Conservation (phyloP, 2,888 invertebrate species). For the Drosophila histrio region DNA sequence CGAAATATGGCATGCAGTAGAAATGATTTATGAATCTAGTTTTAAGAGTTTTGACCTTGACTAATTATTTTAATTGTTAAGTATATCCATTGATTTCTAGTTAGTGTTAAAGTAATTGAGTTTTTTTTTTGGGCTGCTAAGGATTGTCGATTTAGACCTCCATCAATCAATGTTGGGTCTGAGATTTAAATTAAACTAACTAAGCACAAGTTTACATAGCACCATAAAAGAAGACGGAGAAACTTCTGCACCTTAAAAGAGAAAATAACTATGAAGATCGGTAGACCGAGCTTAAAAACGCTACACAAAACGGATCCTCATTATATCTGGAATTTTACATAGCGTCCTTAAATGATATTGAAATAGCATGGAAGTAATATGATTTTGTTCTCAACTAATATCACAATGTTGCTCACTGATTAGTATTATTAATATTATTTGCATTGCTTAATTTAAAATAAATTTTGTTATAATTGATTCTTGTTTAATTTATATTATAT, state of each 20-base stretch:
- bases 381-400: conserved; percentile 79
- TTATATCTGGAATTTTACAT: conserved; percentile 2
- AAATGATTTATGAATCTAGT: conserved; percentile 54
- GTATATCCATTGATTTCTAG: conserved; percentile 35
- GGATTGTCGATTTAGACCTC: conserved; percentile 66
- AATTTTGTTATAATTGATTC: conserved; percentile 25
- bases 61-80: conserved; percentile 21
- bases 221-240: conserved; percentile 59
- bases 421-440: conserved; percentile 23
- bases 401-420: conserved; percentile 79
- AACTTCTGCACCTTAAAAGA: conserved; percentile 55
- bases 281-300: conserved; percentile 19
- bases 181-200: conserved; percentile 49
- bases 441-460: conserved; percentile 42
- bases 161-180: conserved; percentile 19
- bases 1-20: conserved; percentile 49
- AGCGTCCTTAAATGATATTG: conserved; percentile 50
- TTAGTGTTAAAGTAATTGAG: conserved; percentile 27
- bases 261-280: conserved; percentile 35
- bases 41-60: conserved; percentile 34
- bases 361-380: conserved; percentile 77
- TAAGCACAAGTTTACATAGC: conserved; percentile 60
- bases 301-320: background rate
- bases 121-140: conserved; percentile 59
- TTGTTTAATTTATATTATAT: conserved; percentile 11